Conservation (phyloP, 2,113 vertebrate genomes). For the Nycticebus coucang region DNA sequence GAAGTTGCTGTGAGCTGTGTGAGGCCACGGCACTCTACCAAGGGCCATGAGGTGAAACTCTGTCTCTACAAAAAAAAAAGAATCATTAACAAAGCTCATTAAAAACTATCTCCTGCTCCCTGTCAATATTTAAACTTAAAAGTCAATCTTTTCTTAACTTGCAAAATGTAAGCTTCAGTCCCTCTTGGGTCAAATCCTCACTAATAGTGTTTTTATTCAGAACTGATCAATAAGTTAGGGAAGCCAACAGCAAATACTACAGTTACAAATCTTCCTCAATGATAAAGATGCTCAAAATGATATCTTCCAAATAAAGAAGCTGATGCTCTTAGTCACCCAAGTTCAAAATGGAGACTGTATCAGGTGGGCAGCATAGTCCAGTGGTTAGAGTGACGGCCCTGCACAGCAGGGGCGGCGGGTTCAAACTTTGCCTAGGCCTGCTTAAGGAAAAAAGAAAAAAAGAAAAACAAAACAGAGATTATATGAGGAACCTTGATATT, state of each 20-base stretch:
- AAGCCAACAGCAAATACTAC: not conserved
- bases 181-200: not conserved
- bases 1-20: no score
- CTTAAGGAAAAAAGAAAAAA: no score
- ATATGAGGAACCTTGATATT: not conserved
- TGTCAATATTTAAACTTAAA: slow-evolving; percentile 31
- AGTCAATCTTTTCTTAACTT: slow-evolving; percentile 10
- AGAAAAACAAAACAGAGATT: not conserved
- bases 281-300: not conserved
- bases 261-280: slow-evolving; percentile 16
- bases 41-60: no score
- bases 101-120: not conserved
- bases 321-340: not conserved
- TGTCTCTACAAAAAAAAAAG: not conserved
- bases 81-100: not conserved
- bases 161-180: not conserved
- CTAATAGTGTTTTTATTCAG: slow-evolving; percentile 11
- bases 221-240: not conserved
- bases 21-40: no score
- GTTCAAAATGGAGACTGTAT: slow-evolving; percentile 3
- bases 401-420: no score
- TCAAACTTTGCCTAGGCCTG: no score
- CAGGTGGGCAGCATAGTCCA: not conserved
- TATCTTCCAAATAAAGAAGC: slow-evolving; percentile 12
- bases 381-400: no score